Conservation (phyloP, 53 echinoderm and acorn worm genomes). For the Patiria pectinifera region DNA sequence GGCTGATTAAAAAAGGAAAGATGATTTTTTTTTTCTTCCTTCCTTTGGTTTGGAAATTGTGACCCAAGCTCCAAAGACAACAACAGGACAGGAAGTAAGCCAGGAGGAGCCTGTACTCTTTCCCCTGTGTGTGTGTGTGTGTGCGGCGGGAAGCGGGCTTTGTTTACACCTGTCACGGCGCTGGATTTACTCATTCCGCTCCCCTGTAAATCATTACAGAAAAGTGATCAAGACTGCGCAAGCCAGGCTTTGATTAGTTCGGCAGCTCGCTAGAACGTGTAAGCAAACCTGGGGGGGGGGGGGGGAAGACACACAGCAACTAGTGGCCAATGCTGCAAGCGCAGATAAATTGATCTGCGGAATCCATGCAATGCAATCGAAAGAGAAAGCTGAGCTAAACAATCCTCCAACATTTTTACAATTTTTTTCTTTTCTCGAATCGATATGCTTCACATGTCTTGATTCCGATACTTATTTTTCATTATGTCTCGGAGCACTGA, state of each 20-base stretch:
- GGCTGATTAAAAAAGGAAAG: too few species aligned
- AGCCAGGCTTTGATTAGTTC: constrained; percentile 46
- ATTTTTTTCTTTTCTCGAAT: not conserved
- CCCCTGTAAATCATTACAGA: constrained; percentile 57
- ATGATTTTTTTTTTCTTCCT: not conserved
- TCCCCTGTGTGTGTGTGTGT: too few species aligned
- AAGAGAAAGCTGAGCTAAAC: not conserved
- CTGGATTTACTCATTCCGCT: constrained; percentile 49
- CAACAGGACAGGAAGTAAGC: not conserved
- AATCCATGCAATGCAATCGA: not conserved
- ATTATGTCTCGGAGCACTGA: too few species aligned
- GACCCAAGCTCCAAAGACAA: not conserved
- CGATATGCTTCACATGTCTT: not conserved
- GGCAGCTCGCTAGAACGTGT: not conserved
- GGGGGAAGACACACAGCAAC: constrained; percentile 15
- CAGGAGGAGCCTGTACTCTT: constrained; percentile 25
- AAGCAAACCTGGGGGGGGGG: not conserved
- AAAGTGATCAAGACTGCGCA: constrained; percentile 30
- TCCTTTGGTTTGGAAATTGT: not conserved
- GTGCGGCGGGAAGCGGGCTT: constrained; percentile 25
- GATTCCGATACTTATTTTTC: too few species aligned
- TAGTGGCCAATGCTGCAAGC: constrained; percentile 10
- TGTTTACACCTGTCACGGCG: constrained; percentile 53
- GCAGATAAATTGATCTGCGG: not conserved
- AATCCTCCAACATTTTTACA: not conserved